Evolutionary conservation across 2,888 invertebrate genomes (phyloP).

Genomic region (Tanytarsus gracilentus): DNA sequence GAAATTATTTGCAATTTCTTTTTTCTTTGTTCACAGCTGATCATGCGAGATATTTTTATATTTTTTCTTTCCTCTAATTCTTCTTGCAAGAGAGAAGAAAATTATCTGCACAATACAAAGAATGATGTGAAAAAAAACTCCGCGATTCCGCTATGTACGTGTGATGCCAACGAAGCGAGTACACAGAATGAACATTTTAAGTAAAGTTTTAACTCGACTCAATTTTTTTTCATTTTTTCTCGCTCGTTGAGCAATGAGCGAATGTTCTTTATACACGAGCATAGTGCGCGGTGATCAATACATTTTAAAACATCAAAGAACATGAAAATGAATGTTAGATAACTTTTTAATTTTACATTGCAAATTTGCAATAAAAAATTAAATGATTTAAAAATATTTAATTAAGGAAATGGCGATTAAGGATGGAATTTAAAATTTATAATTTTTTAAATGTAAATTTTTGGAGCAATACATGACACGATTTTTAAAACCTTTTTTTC

Average conservation of each 20-base stretch:
- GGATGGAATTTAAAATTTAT: too few relatives aligned
- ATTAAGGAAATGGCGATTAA: too few relatives aligned
- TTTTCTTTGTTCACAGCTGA: neutral
- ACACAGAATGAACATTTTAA: slow-evolving; percentile 8
- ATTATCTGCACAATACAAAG: neutral
- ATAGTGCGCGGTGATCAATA: slow-evolving; percentile 1
- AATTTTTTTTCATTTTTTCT: neutral
- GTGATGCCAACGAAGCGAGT: neutral
- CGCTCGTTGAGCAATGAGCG: neutral
- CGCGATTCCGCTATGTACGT: neutral
- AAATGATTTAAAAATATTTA: too few relatives aligned
- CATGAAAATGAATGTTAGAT: neutral
- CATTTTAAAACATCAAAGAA: neutral
- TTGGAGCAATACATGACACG: too few relatives aligned
- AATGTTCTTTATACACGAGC: neutral
- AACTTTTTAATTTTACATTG: too few relatives aligned
- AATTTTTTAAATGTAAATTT: too few relatives aligned
- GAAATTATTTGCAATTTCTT: neutral
- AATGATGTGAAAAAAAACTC: neutral
- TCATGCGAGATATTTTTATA: too few relatives aligned
- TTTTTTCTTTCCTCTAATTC: neutral
- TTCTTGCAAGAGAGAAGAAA: neutral
- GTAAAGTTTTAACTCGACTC: neutral
- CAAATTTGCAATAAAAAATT: too few relatives aligned
- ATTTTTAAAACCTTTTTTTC: too few relatives aligned